These are phyloP conservation scores for Streblospio benedicti DNA, from an alignment of 1,140 invertebrate species.

Conservation along the genomic window DNA sequence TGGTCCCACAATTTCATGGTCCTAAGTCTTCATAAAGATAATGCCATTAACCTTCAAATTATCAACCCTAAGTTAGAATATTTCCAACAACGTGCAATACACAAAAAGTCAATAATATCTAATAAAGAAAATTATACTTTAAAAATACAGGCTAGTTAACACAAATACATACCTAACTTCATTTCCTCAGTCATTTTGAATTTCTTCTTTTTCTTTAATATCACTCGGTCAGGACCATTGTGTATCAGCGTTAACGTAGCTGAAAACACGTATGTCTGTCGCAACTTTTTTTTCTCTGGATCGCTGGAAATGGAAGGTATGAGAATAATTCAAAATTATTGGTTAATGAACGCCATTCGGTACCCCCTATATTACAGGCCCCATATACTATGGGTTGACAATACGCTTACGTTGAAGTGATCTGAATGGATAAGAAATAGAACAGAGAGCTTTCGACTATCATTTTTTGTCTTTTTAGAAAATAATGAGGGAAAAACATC, in stretches of 20 bases:
- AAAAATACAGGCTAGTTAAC: too few species aligned
- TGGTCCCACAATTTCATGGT: too few species aligned
- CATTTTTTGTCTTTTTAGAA: too few species aligned
- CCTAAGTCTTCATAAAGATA: too few species aligned
- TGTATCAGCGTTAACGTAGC: slow-evolving; percentile 88
- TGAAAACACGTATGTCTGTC: slow-evolving; percentile 95
- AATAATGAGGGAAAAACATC: too few species aligned
- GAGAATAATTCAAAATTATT: slow-evolving; percentile 13
- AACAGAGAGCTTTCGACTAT: too few species aligned
- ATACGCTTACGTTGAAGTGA: not conserved
- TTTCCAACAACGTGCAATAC: too few species aligned
- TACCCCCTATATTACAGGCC: too few species aligned
- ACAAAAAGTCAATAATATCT: slow-evolving; percentile 8
- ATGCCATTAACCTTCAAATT: too few species aligned
- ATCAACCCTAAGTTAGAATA: too few species aligned
- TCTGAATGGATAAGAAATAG: not conserved
- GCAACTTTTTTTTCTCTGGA: slow-evolving; percentile 73
- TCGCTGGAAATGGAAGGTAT: slow-evolving; percentile 62
- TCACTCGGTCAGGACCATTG: slow-evolving; percentile 65
- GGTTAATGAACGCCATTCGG: too few species aligned
- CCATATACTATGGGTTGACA: too few species aligned
- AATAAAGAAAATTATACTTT: not conserved
- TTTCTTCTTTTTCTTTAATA: slow-evolving; percentile 53
- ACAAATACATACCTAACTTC: slow-evolving; percentile 36
- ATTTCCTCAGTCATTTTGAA: slow-evolving; percentile 28